Conservation (phyloP, 2,888 invertebrate species). For the Drosophila nr. fundita region DNA sequence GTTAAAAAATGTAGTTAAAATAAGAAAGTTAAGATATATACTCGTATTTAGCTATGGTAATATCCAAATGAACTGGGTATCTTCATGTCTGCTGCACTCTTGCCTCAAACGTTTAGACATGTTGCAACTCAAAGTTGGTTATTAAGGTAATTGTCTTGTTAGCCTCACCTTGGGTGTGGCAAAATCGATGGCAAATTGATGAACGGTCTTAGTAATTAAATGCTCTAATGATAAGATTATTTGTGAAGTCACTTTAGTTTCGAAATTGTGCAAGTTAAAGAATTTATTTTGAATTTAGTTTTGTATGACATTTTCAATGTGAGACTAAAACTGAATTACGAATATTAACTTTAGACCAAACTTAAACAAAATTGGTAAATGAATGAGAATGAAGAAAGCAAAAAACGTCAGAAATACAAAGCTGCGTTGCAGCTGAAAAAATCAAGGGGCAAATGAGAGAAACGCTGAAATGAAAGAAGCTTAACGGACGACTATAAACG, state of each 20-base stretch:
- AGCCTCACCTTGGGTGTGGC: conserved; percentile 35
- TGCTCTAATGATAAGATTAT: conserved; percentile 37
- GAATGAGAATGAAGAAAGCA: neutral
- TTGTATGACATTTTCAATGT: neutral
- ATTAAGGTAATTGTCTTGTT: conserved; percentile 68
- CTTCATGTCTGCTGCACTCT: neutral
- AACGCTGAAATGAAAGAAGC: neutral
- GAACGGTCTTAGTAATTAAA: conserved; percentile 20
- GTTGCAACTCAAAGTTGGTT: conserved; percentile 43
- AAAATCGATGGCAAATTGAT: conserved; percentile 37
- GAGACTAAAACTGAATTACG: too few species aligned
- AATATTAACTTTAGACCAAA: neutral
- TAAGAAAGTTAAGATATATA: neutral
- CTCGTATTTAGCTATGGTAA: neutral
- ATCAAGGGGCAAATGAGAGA: neutral
- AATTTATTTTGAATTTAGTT: neutral
- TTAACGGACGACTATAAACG: neutral
- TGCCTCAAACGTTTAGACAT: neutral
- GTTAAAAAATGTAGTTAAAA: neutral
- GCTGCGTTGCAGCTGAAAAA: neutral
- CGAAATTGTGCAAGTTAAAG: neutral
- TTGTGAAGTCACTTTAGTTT: conserved; percentile 1
- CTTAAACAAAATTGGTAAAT: neutral
- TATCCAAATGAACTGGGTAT: neutral
- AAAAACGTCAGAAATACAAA: neutral